A percentile compares a stretch with the other conserved stretches of the same genome.
Conservation (phyloP, 2,888 invertebrate species). For the Tetragonisca angustula region DNA sequence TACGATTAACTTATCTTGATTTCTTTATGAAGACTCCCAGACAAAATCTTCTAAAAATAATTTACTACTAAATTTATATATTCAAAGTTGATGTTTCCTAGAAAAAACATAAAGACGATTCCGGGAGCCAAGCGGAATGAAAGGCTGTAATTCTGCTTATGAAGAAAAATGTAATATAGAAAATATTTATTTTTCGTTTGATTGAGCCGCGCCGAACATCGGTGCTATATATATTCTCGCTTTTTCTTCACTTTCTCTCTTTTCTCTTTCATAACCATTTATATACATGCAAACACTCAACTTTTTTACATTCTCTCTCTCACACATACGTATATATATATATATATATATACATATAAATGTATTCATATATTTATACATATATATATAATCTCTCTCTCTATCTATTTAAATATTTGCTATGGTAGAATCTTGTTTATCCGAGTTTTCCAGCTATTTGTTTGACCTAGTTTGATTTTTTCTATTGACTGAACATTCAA, state of each 20-base stretch:
- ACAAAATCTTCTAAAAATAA: slow-evolving; percentile 2
- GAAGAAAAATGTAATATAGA: slow-evolving; percentile 80
- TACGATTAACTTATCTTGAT: slow-evolving; percentile 14
- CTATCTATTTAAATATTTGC: slow-evolving; percentile 58
- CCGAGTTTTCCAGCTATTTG: slow-evolving; percentile 19
- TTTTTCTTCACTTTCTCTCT: slow-evolving; percentile 30
- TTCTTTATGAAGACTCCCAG: slow-evolving; percentile 47
- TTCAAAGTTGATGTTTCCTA: not conserved
- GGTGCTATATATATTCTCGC: slow-evolving; percentile 75
- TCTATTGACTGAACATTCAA: slow-evolving; percentile 35
- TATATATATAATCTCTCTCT: slow-evolving; percentile 51
- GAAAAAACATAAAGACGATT: slow-evolving; percentile 40
- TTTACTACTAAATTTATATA: slow-evolving; percentile 13
- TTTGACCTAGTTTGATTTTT: slow-evolving; percentile 23
- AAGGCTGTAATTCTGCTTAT: slow-evolving; percentile 77
- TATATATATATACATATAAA: no score
- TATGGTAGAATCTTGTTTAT: slow-evolving; percentile 53
- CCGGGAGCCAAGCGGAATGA: slow-evolving; percentile 73
- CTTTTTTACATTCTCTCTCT: slow-evolving; percentile 15
- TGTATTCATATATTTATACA: not conserved
- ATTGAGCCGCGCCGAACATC: slow-evolving; percentile 77
- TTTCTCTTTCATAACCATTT: not conserved
- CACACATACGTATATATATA: slow-evolving; percentile 16
- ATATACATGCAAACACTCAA: not conserved
- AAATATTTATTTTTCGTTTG: slow-evolving; percentile 81